Base-by-base conservation (phyloP, 2,113 vertebrate genomes). In the Agelaius tricolor region DNA sequence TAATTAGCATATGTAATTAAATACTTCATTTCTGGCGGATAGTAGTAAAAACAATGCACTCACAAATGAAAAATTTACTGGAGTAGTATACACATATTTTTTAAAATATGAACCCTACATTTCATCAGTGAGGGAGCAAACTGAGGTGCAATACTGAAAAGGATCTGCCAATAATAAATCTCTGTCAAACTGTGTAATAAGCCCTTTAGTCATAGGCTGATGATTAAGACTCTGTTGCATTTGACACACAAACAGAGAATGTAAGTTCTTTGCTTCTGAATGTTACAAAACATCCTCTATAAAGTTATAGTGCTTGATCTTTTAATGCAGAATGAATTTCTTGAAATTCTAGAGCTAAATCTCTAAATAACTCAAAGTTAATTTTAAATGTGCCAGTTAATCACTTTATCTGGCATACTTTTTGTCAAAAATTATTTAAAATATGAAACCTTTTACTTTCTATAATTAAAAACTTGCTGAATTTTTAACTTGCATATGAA, bases 21-120 rank as follows among this genome's bases (percentile, higher is more conserved):
- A 90, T 91, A 85, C 49, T 85, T 89, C 24, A 87, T 96, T 96
- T 93, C 69, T 92, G 58, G 22, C 96, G 85, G 95, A 90, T n/a
- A 84, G 79, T 92, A 87, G 93, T 85, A 89, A 96, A 96, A 96
- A 84, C 71, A 90, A 66, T 92, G 62, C 35, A 79, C 81, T 92
- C 57, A 81, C 57, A 96, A 93, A 96, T 93, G 18, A 86, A 90
- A 96, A 86, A 54, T n/a, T 55, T 21, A 59, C 69, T 96, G 72
- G 47, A 44, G 8, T 65, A 57, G 37, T 24, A 39, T 66, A 28
- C 46, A 58, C 27, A 8, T 68, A 88, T 87, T 96, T 97, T 96
- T 94, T 10, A 66, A 93, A 80, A 69, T 62, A 18, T n/a, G 82
- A 95, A 69, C 17, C 2, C 30, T 84, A 49, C 35, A 69, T 94